A percentile compares a stretch with the other conserved stretches of the same genome.
phyloP scores from a whole-genome alignment of 2,797 vertebrate species.

The Rhincodon typus region DNA sequence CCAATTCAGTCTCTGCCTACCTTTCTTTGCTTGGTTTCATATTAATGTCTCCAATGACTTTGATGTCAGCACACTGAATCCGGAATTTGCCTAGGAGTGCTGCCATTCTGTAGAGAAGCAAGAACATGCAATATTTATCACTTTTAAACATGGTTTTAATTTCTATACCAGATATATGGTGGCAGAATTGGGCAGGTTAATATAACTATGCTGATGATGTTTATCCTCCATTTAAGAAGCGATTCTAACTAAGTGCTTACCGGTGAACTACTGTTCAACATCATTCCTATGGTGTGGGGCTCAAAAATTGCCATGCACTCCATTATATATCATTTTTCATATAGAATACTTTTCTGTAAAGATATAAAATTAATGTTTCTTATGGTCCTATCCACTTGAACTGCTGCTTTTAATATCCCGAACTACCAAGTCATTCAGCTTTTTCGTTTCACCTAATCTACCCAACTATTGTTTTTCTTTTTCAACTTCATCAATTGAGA shows the following conservation, averaged over 20 bases:
- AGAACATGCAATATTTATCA: slow-evolving; percentile 40
- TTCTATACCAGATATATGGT: neutral
- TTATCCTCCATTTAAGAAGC: neutral
- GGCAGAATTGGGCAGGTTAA: neutral
- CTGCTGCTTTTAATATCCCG: neutral
- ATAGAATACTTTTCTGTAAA: neutral
- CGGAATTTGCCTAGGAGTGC: slow-evolving; percentile 84
- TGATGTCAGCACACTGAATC: slow-evolving; percentile 84
- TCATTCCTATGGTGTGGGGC: neutral
- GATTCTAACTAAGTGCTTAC: neutral
- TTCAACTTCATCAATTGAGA: neutral
- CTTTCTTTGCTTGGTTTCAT: slow-evolving; percentile 74
- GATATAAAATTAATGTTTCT: neutral
- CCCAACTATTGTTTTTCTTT: neutral
- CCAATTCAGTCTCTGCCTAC: slow-evolving; percentile 53
- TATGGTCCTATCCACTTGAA: neutral
- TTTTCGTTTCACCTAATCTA: neutral
- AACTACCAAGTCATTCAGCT: neutral
- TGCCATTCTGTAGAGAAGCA: slow-evolving; percentile 72
- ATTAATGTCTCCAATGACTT: slow-evolving; percentile 81
- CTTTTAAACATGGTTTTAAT: neutral
- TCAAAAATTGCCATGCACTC: neutral
- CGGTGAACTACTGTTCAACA: neutral
- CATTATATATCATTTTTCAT: neutral
- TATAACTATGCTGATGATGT: neutral